Conservation (phyloP, 2,888 invertebrate species). For the Dusona sp. region DNA sequence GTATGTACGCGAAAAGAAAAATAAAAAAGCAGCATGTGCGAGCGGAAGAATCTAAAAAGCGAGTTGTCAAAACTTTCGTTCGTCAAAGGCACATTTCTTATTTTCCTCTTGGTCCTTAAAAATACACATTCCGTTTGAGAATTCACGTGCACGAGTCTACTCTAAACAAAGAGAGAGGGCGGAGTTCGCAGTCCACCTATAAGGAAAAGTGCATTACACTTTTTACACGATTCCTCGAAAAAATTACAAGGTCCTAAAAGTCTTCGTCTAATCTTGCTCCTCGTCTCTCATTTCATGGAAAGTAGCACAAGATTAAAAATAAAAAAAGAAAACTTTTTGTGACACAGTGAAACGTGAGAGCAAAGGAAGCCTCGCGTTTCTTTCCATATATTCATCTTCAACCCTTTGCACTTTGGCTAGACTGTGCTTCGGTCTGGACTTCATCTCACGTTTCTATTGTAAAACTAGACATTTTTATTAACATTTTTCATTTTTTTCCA, state of each 20-base stretch:
- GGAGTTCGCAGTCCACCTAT: conserved; percentile 8
- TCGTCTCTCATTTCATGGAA: conserved; percentile 29
- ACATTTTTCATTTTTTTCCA: not conserved
- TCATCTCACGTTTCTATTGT: not conserved
- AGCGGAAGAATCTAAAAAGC: conserved; percentile 9
- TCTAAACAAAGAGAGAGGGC: not conserved
- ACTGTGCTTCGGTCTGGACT: not conserved
- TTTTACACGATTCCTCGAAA: not conserved
- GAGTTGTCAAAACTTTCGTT: conserved; percentile 33
- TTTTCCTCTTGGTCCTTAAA: not conserved
- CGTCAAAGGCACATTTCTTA: conserved; percentile 37
- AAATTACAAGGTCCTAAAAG: conserved; percentile 37
- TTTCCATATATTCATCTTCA: not conserved
- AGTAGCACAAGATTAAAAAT: conserved; percentile 6
- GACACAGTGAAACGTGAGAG: not conserved
- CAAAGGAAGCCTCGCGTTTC: not conserved
- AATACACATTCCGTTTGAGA: conserved; percentile 6
- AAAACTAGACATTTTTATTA: not conserved
- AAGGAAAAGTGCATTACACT: conserved; percentile 4
- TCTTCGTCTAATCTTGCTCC: conserved; percentile 32
- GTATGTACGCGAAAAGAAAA: too few species aligned
- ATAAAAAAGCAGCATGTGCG: not conserved
- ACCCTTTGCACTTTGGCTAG: not conserved
- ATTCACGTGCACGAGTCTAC: not conserved
- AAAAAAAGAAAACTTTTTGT: not conserved